A percentile compares a stretch with the other conserved stretches of the same genome.
Conservation (phyloP, 2,797 vertebrate genomes). For the Premnoplex brunnescens region DNA sequence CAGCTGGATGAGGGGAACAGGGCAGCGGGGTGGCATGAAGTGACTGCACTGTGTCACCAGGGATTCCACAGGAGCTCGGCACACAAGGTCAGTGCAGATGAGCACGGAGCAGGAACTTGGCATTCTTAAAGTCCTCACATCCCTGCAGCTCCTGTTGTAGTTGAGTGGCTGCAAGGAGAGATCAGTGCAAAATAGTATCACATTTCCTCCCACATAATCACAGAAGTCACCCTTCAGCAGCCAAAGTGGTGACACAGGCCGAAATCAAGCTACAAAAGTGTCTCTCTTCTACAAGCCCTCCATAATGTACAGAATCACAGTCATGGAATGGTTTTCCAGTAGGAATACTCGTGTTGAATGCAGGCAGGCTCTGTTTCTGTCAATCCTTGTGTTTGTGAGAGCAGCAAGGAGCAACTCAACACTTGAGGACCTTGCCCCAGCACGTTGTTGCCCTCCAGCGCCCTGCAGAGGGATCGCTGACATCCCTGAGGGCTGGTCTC, state of each 20-base stretch:
- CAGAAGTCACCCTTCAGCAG: neutral
- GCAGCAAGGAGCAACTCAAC: neutral
- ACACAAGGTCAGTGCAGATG: accelerated
- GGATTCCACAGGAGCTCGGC: neutral
- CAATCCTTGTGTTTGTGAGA: neutral
- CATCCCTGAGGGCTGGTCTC: neutral
- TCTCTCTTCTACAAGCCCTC: neutral
- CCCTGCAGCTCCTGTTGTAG: neutral
- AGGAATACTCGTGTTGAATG: neutral
- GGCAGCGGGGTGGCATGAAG: neutral
- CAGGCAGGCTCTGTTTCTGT: neutral
- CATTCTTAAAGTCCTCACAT: neutral
- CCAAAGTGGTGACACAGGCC: accelerated
- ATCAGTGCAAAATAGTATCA: neutral
- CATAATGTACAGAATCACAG: accelerated
- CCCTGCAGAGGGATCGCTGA: neutral
- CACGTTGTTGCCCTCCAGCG: neutral
- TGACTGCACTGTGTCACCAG: neutral
- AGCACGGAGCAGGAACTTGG: neutral
- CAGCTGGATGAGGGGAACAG: neutral
- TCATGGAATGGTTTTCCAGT: neutral
- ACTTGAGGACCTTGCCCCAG: neutral
- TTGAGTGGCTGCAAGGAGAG: neutral
- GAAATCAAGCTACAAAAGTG: neutral
- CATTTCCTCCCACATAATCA: neutral